A percentile compares a stretch with the other conserved stretches of the same genome.
Conservation (phyloP, 2,797 vertebrate species). For the Sitta carolinensis region DNA sequence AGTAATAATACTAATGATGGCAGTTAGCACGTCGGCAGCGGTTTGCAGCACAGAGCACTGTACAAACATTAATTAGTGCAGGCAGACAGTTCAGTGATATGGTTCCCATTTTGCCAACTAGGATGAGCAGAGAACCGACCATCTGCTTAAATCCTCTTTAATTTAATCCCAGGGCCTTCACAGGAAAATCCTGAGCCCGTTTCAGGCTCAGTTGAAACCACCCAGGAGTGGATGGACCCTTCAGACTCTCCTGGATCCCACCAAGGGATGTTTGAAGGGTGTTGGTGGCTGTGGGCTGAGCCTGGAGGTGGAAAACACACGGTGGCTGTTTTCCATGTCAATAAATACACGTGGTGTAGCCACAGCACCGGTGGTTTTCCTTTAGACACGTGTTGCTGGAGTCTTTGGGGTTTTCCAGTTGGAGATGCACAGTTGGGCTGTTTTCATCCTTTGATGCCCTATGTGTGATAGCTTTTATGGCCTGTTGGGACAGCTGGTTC, state of each 20-base stretch:
- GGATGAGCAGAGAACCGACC: not conserved
- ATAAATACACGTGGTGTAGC: not conserved
- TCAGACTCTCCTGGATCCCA: not conserved
- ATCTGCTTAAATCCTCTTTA: slow-evolving; percentile 51
- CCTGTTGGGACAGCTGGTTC: not conserved
- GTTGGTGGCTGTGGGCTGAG: not conserved
- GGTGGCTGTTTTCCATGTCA: not conserved
- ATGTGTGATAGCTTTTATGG: not conserved
- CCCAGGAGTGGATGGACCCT: accelerated
- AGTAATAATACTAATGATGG: slow-evolving; percentile 58
- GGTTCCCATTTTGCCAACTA: slow-evolving; percentile 41
- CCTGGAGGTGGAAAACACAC: not conserved
- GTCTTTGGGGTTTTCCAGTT: not conserved
- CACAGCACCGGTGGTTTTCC: not conserved
- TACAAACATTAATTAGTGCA: slow-evolving; percentile 62
- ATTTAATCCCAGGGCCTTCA: not conserved
- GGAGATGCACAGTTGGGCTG: not conserved
- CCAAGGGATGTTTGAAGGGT: not conserved
- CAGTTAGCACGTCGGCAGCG: slow-evolving; percentile 42
- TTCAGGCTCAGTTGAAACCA: not conserved
- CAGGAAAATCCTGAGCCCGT: not conserved
- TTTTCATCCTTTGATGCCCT: not conserved
- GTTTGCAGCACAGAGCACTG: slow-evolving; percentile 55
- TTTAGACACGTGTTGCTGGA: not conserved
- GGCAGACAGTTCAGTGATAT: slow-evolving; percentile 3